Evolutionary conservation across 2,113 vertebrate species (phyloP).

Genomic region (Setophaga kirtlandii): DNA sequence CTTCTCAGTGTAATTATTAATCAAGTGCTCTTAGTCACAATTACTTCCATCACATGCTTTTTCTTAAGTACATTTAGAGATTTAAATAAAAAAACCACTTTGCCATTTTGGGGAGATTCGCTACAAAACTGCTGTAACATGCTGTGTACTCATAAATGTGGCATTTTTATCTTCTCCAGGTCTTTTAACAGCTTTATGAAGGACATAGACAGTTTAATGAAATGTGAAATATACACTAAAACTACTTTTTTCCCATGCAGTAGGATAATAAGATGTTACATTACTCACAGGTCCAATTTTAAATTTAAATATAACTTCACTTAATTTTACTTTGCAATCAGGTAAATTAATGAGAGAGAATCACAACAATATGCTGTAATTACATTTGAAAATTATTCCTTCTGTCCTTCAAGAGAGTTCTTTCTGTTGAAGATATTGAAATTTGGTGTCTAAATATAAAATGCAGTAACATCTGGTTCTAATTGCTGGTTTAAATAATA

Average conservation of each 20-base stretch:
- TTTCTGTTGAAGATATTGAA: conserved; percentile 77
- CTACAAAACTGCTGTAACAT: background rate
- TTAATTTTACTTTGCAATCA: conserved; percentile 83
- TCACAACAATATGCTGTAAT: conserved; percentile 83
- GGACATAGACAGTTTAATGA: background rate
- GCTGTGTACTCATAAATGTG: background rate
- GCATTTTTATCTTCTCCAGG: background rate
- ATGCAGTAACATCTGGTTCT: conserved; percentile 77
- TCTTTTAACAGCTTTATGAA: background rate
- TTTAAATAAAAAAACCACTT: background rate
- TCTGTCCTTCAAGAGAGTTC: conserved; percentile 78
- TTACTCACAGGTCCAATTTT: conserved; percentile 76
- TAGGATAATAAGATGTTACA: conserved; percentile 62
- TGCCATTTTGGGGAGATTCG: background rate
- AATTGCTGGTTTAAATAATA: conserved; percentile 81
- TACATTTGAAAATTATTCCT: conserved; percentile 80
- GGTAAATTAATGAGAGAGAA: conserved; percentile 81
- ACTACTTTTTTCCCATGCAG: conserved; percentile 41
- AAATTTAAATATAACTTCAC: conserved; percentile 81
- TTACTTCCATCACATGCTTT: background rate
- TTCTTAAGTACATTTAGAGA: background rate
- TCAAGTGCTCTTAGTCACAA: background rate
- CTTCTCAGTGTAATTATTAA: background rate
- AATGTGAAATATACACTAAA: conserved; percentile 42
- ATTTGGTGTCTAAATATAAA: conserved; percentile 81